Conservation (phyloP, 2,797 vertebrate genomes). For the Coregonus sp. region DNA sequence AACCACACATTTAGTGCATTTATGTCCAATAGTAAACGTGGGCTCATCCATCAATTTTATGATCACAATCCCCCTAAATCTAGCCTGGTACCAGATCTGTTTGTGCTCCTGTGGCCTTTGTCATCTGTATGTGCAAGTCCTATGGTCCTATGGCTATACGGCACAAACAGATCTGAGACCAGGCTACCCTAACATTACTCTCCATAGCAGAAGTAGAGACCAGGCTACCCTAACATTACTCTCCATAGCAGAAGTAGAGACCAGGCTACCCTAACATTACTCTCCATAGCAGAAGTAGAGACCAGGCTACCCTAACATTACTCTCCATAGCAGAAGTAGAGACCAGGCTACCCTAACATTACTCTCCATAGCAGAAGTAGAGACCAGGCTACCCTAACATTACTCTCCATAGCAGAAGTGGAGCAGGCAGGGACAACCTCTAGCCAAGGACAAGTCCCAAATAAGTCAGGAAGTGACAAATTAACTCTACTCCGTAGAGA, state of each 20-base stretch:
- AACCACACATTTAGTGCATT: neutral
- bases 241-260: conserved; percentile 31
- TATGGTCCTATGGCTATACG: neutral
- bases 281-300: too few species aligned
- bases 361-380: neutral
- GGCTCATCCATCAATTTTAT: neutral
- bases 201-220: too few species aligned
- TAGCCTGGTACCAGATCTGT: neutral
- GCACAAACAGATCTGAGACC: neutral
- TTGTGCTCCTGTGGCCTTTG: neutral
- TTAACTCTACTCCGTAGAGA: conserved; percentile 65
- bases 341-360: neutral
- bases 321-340: too few species aligned
- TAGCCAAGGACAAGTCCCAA: conserved; percentile 68
- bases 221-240: too few species aligned
- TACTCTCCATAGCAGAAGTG: neutral
- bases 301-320: too few species aligned
- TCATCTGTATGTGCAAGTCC: neutral
- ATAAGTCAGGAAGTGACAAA: conserved; percentile 72
- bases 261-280: neutral
- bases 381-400: too few species aligned
- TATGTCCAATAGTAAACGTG: neutral
- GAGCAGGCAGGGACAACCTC: conserved; percentile 62
- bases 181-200: neutral
- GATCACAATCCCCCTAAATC: neutral